Evolutionary conservation across 1,140 invertebrate species (phyloP).

Genomic region (Tribolium madens): DNA sequence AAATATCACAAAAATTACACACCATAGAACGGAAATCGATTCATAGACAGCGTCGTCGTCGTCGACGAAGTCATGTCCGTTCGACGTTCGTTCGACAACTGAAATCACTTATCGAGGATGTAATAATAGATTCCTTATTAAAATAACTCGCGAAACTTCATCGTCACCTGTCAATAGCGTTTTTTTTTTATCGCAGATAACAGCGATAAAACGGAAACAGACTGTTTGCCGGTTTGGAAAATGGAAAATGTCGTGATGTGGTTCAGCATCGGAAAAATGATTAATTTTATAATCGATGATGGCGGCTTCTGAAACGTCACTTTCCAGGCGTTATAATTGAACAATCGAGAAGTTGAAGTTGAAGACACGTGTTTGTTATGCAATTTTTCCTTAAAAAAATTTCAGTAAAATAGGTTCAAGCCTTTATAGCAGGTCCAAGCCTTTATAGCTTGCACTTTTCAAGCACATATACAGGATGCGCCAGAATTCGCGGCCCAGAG

Average conservation of each 20-base stretch:
- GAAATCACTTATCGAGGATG: conserved; percentile 39
- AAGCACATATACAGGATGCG: no score
- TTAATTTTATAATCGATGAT: not conserved
- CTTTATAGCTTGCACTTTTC: no score
- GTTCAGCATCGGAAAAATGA: not conserved
- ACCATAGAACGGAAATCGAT: conserved; percentile 31
- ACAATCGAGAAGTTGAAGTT: no score
- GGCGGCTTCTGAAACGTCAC: no score
- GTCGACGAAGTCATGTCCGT: conserved; percentile 26
- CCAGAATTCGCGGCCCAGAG: no score
- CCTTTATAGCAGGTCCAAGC: no score
- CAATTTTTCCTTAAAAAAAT: no score
- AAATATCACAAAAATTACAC: conserved; percentile 15
- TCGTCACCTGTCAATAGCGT: conserved; percentile 23
- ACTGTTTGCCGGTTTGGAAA: not conserved
- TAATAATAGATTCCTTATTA: conserved; percentile 37
- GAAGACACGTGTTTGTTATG: no score
- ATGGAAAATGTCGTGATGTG: not conserved
- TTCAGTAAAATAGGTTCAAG: no score
- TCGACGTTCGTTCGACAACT: conserved; percentile 32
- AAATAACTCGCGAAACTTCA: conserved; percentile 20
- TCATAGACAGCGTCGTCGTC: conserved; percentile 19
- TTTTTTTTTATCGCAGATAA: conserved; percentile 17
- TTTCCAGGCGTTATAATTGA: no score
- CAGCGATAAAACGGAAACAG: not conserved